These are phyloP conservation scores for Congeria kusceri DNA, from an alignment of 2,888 invertebrate species.

Conservation along the genomic window DNA sequence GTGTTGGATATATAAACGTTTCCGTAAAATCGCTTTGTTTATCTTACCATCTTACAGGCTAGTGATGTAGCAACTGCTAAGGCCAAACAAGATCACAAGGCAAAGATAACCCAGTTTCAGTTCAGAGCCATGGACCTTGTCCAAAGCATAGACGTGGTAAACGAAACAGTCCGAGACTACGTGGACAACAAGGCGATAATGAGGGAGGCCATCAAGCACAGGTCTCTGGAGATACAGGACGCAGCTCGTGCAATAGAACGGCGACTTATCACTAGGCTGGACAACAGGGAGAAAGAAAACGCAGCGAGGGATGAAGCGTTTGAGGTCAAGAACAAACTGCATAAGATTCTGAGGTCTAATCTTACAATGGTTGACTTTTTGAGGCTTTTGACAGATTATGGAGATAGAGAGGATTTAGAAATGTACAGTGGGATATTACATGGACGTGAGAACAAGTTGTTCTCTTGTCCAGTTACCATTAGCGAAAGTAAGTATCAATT, in stretches of 20 bases:
- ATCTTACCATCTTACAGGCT: slow-evolving; percentile 15
- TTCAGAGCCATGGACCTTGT: slow-evolving; percentile 62
- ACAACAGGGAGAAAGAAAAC: slow-evolving; percentile 51
- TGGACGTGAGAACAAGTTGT: slow-evolving; percentile 24
- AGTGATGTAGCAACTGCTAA: slow-evolving; percentile 58
- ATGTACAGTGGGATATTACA: slow-evolving; percentile 29
- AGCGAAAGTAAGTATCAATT: slow-evolving; percentile 27
- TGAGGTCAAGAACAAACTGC: slow-evolving; percentile 53
- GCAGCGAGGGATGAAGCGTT: slow-evolving; percentile 45
- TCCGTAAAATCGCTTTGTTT: too few species aligned
- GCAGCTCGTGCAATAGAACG: slow-evolving; percentile 69
- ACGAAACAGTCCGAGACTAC: slow-evolving; percentile 46
- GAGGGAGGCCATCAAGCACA: slow-evolving; percentile 63
- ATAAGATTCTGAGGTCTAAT: slow-evolving; percentile 54
- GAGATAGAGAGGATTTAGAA: slow-evolving; percentile 44
- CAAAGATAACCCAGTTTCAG: slow-evolving; percentile 57
- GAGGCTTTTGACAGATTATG: slow-evolving; percentile 58
- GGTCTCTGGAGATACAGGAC: slow-evolving; percentile 70
- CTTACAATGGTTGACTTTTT: slow-evolving; percentile 61
- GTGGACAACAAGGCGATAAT: slow-evolving; percentile 32
- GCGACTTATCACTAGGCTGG: slow-evolving; percentile 67
- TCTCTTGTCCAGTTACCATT: slow-evolving; percentile 8
- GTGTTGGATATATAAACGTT: too few species aligned
- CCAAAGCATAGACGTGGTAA: slow-evolving; percentile 60
- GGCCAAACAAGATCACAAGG: slow-evolving; percentile 62